These are phyloP conservation scores for Sebastes melanostomus DNA, from an alignment of 2,797 vertebrate species.

Conservation along the genomic window DNA sequence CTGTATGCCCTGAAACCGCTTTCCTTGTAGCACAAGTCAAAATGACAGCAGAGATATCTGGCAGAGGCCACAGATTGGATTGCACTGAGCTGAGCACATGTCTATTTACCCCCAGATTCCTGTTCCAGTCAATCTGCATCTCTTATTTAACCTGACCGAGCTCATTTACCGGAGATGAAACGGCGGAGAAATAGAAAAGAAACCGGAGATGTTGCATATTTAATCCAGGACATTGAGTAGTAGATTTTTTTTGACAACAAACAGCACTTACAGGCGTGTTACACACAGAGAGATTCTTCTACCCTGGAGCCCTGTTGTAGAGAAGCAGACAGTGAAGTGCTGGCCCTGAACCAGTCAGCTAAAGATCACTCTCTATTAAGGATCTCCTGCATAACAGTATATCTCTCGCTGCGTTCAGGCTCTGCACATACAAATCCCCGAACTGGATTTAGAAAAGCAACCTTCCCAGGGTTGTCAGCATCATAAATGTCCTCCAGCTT, in stretches of 20 bases:
- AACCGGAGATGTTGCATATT: constrained; percentile 72
- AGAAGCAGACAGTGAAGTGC: constrained; percentile 50
- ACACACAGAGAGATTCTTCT: constrained; percentile 50
- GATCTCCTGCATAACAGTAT: constrained; percentile 41
- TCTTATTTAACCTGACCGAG: constrained; percentile 66
- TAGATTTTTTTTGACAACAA: constrained; percentile 76
- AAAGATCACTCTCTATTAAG: constrained; percentile 59
- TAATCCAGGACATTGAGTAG: constrained; percentile 67
- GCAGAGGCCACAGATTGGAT: constrained; percentile 19
- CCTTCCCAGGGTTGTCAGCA: constrained; percentile 59
- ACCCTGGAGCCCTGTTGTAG: constrained; percentile 64
- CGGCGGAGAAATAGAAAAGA: constrained; percentile 36
- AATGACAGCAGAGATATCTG: constrained; percentile 47
- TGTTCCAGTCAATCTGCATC: constrained; percentile 67
- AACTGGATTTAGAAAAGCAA: constrained; percentile 64
- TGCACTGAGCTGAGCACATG: constrained; percentile 46
- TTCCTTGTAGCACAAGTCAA: constrained; percentile 40
- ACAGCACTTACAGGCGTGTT: constrained; percentile 75
- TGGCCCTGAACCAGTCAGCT: constrained; percentile 53
- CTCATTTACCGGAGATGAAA: constrained; percentile 69
- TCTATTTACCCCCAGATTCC: constrained; percentile 56
- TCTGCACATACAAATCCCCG: constrained; percentile 35
- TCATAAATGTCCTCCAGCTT: constrained; percentile 45
- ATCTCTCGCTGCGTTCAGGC: constrained; percentile 41
- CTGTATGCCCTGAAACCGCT: constrained; percentile 20